A percentile compares a stretch with the other conserved stretches of the same genome.
These are phyloP conservation scores for Erethizon dorsatum DNA, from an alignment of 2,797 vertebrate species.

Conservation along the genomic window DNA sequence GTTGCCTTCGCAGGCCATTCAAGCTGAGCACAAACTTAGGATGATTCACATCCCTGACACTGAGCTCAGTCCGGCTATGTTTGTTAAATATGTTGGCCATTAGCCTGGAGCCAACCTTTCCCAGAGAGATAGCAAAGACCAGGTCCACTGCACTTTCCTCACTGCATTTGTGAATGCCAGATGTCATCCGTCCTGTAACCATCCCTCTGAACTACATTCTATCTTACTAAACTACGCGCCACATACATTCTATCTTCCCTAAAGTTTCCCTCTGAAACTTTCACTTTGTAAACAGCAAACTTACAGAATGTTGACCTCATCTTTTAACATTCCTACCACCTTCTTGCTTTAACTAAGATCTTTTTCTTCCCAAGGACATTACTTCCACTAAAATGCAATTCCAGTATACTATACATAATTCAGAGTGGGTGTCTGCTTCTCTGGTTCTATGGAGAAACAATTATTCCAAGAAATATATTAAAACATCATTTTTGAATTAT, in stretches of 20 bases:
- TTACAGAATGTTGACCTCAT: background rate
- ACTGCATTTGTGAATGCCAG: background rate
- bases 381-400: background rate
- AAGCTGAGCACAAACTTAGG: background rate
- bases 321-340: background rate
- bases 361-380: background rate
- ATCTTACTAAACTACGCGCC: background rate
- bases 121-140: slow-evolving; percentile 4
- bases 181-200: no score
- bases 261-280: background rate
- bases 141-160: background rate
- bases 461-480: slow-evolving; percentile 4
- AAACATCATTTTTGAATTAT: slow-evolving; percentile 1
- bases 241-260: no score
- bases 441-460: background rate
- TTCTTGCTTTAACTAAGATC: slow-evolving; percentile 12
- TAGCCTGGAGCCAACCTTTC: background rate
- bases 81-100: background rate
- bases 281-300: background rate
- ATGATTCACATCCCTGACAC: background rate
- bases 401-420: background rate
- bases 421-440: background rate
- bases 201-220: background rate
- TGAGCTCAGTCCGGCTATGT: background rate
- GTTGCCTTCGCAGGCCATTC: background rate